These are phyloP conservation scores for Camelus dromedarius DNA, from an alignment of 2,113 vertebrate genomes.

Conservation along the genomic window DNA sequence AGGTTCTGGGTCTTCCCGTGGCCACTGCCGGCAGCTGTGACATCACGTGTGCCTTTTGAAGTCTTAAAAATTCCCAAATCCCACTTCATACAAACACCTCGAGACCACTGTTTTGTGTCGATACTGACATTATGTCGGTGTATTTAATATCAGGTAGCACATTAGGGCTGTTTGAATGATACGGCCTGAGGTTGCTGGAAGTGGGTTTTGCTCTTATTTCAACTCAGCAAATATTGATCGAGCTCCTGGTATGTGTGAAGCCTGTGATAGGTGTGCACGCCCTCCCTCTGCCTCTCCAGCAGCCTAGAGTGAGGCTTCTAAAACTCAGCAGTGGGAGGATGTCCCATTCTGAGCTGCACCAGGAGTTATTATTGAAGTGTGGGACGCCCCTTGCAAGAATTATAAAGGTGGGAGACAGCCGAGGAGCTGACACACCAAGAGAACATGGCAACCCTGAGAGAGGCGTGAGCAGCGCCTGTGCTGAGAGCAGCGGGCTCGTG, in stretches of 20 bases:
- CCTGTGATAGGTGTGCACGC: not conserved
- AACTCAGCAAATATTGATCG: not conserved
- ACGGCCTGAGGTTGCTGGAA: not conserved
- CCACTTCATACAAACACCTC: not conserved
- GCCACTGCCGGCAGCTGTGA: not conserved
- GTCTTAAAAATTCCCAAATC: not conserved
- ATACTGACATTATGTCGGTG: not conserved
- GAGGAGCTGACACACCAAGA: not conserved
- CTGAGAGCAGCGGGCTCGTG: conserved; percentile 86
- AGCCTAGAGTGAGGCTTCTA: not conserved
- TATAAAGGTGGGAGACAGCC: not conserved
- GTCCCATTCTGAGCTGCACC: not conserved
- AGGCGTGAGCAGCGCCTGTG: conserved; percentile 79
- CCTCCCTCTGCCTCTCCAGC: not conserved
- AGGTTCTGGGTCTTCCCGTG: not conserved
- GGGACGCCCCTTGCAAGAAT: not conserved
- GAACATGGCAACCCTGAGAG: not conserved
- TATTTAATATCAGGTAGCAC: not conserved
- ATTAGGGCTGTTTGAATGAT: not conserved
- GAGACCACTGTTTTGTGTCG: not conserved
- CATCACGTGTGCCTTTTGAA: not conserved
- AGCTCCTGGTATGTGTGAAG: not conserved
- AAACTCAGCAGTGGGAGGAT: not conserved
- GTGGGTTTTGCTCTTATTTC: conserved; percentile 42
- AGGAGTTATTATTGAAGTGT: not conserved